Evolutionary conservation across 1,140 invertebrate species (phyloP), one percentile per base, ranked within the genome.

Genomic region (Drosophila trapezifrons): DNA sequence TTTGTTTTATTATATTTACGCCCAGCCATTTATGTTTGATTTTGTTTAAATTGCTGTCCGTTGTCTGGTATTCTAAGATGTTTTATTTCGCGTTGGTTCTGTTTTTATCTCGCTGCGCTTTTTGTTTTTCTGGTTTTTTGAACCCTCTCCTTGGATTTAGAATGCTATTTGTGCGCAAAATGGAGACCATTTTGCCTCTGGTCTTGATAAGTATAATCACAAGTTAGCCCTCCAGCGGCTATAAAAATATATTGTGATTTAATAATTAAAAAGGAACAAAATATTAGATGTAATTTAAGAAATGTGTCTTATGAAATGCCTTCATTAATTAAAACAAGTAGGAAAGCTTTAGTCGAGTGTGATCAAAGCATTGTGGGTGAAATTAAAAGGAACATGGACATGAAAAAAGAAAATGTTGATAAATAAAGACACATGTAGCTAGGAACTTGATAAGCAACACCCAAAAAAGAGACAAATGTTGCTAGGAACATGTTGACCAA

Each of bases 41-140:
- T 86, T 87, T 72, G 83, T 76, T 86, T 82, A 85, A 84, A 84
- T 80, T 72, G 78, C 75, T 56, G 42, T 38, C 80, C 57, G 22
- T 58, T 49, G 63, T 76, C 65, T 76, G 58, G 59, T 63, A 45
- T 42, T 67, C 54, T 71, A 71, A 71, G 69, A 71, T 65, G 37
- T 46, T 37, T 63, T 55, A 42, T 37, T 38, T 54, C 12, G 32
- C 18, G 18, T 74, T 62, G 29, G 20, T 43, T 64, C 42, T 76
- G 63, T 69, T 59, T 66, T 67, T 59, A 63, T 64, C 56, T 75
- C 45, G 38, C 42, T 62, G 35, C 22, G 40, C 37, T 76, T 70
- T 49, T 72, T 54, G 62, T 67, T 76, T n/a, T 46, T 25, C 37
- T 57, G 75, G 79, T 52, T 79, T 87, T 65, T 87, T 87, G 76